phyloP scores from a whole-genome alignment of 1,140 invertebrate genomes.

The Lepidurus apus region DNA sequence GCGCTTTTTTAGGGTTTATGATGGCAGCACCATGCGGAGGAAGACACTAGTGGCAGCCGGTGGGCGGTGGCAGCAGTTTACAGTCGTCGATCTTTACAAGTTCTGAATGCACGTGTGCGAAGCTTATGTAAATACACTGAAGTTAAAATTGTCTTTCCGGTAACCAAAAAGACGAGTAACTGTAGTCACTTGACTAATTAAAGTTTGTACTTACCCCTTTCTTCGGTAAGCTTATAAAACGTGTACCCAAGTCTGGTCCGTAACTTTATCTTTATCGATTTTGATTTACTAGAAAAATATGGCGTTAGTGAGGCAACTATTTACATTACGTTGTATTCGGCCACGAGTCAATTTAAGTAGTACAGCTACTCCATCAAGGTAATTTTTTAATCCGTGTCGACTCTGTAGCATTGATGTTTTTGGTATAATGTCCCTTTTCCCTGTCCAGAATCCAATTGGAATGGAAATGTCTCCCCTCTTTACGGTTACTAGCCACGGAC shows the following conservation, averaged over 20 bases:
- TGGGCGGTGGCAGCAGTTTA: neutral
- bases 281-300: neutral
- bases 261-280: neutral
- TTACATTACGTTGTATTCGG: neutral
- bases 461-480: neutral
- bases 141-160: neutral
- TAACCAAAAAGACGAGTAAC: neutral
- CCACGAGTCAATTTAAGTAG: neutral
- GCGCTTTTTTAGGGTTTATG: neutral
- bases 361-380: neutral
- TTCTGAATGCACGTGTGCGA: neutral
- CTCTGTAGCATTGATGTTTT: neutral
- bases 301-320: neutral
- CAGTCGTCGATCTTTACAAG: too few relatives aligned
- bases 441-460: neutral
- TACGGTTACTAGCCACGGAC: neutral
- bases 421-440: neutral
- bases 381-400: neutral
- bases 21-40: neutral
- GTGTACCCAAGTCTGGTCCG: too few relatives aligned
- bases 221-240: too few relatives aligned
- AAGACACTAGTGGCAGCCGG: neutral
- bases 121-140: conserved; percentile 10
- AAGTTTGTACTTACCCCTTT: neutral
- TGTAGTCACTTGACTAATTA: neutral